Conservation (phyloP, 2,113 vertebrate genomes). For the Nycticebus coucang region DNA sequence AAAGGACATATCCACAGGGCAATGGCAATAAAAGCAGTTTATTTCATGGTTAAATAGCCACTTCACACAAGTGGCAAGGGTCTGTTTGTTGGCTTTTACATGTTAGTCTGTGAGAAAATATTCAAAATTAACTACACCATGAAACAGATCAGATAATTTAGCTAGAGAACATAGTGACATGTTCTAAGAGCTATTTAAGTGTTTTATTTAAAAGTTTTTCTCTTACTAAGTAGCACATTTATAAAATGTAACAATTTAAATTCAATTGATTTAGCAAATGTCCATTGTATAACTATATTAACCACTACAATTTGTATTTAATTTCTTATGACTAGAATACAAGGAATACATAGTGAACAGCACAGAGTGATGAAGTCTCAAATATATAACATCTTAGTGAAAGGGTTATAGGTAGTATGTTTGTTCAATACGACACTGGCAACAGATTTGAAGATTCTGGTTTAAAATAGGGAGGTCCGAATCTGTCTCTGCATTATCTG, state of each 20-base stretch:
- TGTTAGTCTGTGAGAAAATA: conserved; percentile 77
- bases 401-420: not conserved
- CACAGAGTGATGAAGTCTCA: not conserved
- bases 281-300: not conserved
- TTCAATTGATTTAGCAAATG: conserved; percentile 31
- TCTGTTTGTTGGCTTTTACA: conserved; percentile 84
- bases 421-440: conserved; percentile 1
- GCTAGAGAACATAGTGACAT: conserved; percentile 31
- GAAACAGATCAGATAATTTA: conserved; percentile 42
- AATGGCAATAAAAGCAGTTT: conserved; percentile 88
- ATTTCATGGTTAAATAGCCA: conserved; percentile 87
- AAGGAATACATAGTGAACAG: not conserved
- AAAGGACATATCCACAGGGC: conserved; percentile 92
- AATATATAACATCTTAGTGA: conserved; percentile 8
- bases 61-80: conserved; percentile 89
- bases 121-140: conserved; percentile 60
- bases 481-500: conserved; percentile 14
- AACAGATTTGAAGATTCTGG: conserved; percentile 2
- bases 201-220: conserved; percentile 29
- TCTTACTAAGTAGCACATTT: conserved; percentile 40
- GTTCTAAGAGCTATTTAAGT: conserved; percentile 11
- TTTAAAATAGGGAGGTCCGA: conserved; percentile 37
- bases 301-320: conserved; percentile 32
- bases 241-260: conserved; percentile 33
- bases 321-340: not conserved